phyloP scores from a whole-genome alignment of 2,797 vertebrate species.

The Sebastes steindachneri region DNA sequence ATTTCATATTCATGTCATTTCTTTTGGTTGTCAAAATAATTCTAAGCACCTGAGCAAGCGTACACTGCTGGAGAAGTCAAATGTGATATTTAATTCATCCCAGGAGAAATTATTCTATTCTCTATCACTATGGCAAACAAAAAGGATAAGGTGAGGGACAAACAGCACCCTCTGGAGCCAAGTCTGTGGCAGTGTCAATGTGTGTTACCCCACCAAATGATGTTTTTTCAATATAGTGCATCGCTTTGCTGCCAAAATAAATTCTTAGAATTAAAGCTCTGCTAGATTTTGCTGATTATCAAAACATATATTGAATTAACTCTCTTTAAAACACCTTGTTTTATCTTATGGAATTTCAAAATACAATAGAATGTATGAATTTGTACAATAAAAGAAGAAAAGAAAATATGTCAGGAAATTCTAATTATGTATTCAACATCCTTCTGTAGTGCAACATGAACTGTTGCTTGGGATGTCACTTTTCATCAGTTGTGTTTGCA shows the following conservation, averaged over 20 bases:
- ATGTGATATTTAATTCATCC: neutral
- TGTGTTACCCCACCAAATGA: neutral
- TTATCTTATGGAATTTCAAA: neutral
- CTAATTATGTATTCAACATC: neutral
- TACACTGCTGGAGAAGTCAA: neutral
- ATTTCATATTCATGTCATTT: too few species aligned
- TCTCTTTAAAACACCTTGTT: neutral
- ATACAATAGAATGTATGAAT: neutral
- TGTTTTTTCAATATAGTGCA: neutral
- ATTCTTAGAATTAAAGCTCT: neutral
- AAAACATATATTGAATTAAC: neutral
- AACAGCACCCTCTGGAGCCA: slow-evolving; percentile 29
- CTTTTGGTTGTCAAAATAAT: too few species aligned
- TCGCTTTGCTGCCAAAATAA: neutral
- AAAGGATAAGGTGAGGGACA: neutral
- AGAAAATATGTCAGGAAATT: neutral
- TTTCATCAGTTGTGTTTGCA: neutral
- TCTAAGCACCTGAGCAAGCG: neutral
- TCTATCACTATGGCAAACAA: neutral
- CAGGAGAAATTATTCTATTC: neutral
- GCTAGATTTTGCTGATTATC: neutral
- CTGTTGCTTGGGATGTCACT: neutral
- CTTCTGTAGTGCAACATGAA: neutral
- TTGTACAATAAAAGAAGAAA: neutral
- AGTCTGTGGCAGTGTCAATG: neutral